A percentile compares a stretch with the other conserved stretches of the same genome.
phyloP scores from a whole-genome alignment of 2,797 vertebrate species.

The Hipposideros larvatus region DNA sequence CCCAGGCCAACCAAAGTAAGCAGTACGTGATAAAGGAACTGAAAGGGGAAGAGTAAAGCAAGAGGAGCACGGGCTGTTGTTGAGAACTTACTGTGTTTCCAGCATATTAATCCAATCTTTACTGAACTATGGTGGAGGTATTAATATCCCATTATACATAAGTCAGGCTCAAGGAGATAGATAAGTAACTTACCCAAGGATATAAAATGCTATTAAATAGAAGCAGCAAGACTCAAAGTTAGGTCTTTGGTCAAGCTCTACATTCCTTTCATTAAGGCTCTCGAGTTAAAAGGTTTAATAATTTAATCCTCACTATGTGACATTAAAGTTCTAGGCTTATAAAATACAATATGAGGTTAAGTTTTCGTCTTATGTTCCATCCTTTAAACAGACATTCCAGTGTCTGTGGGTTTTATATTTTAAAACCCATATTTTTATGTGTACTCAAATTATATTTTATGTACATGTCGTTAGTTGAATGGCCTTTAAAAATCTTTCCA shows the following conservation, averaged over 20 bases:
- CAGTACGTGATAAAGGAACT: neutral
- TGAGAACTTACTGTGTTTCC: neutral
- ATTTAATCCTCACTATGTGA: neutral
- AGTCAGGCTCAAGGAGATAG: neutral
- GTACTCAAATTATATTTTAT: neutral
- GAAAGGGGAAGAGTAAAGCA: neutral
- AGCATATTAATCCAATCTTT: neutral
- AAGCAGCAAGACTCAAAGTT: neutral
- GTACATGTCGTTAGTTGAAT: neutral
- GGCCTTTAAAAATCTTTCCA: neutral
- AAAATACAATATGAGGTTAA: neutral
- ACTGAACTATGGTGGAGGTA: neutral
- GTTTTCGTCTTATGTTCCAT: neutral
- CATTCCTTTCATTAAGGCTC: neutral
- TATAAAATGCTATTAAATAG: neutral
- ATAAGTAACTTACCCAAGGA: neutral
- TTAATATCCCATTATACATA: too few relatives aligned
- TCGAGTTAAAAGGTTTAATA: neutral
- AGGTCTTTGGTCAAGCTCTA: neutral
- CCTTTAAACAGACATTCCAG: neutral
- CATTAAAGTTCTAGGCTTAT: neutral
- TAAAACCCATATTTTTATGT: neutral
- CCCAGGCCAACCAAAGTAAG: neutral
- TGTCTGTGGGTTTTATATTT: constrained; percentile 14
- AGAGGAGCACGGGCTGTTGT: neutral